Percentiles rank a stretch among this genome's conserved stretches.
These are phyloP conservation scores for Paedocypris sp. DNA, from an alignment of 2,113 vertebrate genomes.

Conservation along the genomic window DNA sequence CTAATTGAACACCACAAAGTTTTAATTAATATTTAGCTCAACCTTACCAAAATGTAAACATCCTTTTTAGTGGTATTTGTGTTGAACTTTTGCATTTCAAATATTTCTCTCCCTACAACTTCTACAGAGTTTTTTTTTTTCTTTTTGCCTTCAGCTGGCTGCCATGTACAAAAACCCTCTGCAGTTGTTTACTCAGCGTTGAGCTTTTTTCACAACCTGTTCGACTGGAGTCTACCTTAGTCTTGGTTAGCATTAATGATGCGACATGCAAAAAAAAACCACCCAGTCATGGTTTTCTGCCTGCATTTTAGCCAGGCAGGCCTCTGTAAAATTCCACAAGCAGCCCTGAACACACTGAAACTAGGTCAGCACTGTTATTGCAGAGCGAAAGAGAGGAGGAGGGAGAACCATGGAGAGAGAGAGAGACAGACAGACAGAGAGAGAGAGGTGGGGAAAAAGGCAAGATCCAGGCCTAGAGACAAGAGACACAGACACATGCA, in stretches of 20 bases:
- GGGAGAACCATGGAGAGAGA: conserved; percentile 25
- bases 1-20: conserved; percentile 50
- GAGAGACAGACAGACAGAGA: conserved; percentile 19
- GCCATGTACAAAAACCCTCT: too few relatives aligned
- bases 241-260: conserved; percentile 48
- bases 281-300: conserved; percentile 69
- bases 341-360: conserved; percentile 73
- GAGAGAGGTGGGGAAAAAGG: conserved; percentile 17
- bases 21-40: conserved; percentile 47
- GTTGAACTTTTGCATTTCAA: too few relatives aligned
- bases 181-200: background rate
- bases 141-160: too few relatives aligned
- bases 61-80: too few relatives aligned
- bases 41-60: conserved; percentile 2
- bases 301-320: conserved; percentile 62
- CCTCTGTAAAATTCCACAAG: conserved; percentile 79
- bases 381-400: conserved; percentile 63
- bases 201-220: background rate
- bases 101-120: too few relatives aligned
- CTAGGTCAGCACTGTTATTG: conserved; percentile 79
- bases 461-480: conserved; percentile 10
- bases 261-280: conserved; percentile 57
- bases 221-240: background rate
- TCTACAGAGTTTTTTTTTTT: too few relatives aligned
- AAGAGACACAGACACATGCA: conserved; percentile 30